A percentile compares a stretch with the other conserved stretches of the same genome.
phyloP scores from a whole-genome alignment of 1,140 invertebrate species.

The Sitobion miscanthi region DNA sequence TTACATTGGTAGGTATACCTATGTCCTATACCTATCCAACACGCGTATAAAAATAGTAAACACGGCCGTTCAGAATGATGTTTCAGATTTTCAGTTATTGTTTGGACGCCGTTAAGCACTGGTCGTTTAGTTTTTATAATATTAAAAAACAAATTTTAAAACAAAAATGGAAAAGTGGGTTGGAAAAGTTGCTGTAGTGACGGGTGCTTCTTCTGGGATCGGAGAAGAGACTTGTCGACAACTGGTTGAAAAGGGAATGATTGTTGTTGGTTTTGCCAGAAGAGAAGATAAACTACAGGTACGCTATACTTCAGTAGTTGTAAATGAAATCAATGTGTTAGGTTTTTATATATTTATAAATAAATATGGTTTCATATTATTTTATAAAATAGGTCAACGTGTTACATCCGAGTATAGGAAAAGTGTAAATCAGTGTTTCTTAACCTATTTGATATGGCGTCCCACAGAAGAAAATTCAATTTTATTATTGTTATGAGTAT shows the following conservation, averaged over 20 bases:
- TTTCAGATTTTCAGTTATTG: neutral
- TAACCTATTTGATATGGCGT: too few species aligned
- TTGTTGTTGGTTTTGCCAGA: constrained; percentile 63
- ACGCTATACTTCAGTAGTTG: neutral
- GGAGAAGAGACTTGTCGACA: constrained; percentile 63
- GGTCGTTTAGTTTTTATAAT: neutral
- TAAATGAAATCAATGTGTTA: neutral
- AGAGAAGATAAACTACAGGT: constrained; percentile 58
- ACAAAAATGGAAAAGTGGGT: constrained; percentile 63
- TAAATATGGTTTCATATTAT: neutral
- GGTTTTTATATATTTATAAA: neutral
- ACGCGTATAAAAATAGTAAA: neutral
- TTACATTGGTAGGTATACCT: too few species aligned
- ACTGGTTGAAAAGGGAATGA: constrained; percentile 65
- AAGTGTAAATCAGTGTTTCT: too few species aligned
- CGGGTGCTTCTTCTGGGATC: constrained; percentile 67
- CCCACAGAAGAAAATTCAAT: too few species aligned
- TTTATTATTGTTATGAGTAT: too few species aligned
- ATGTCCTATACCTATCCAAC: neutral
- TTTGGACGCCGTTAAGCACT: neutral
- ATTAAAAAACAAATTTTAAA: neutral
- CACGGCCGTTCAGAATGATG: neutral
- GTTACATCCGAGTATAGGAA: too few species aligned
- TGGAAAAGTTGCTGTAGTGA: constrained; percentile 67
- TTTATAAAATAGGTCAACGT: too few species aligned